Percentiles rank a stretch among this genome's conserved stretches.
Conservation (phyloP, 2,113 vertebrate genomes). For the Festucalex cinctus region DNA sequence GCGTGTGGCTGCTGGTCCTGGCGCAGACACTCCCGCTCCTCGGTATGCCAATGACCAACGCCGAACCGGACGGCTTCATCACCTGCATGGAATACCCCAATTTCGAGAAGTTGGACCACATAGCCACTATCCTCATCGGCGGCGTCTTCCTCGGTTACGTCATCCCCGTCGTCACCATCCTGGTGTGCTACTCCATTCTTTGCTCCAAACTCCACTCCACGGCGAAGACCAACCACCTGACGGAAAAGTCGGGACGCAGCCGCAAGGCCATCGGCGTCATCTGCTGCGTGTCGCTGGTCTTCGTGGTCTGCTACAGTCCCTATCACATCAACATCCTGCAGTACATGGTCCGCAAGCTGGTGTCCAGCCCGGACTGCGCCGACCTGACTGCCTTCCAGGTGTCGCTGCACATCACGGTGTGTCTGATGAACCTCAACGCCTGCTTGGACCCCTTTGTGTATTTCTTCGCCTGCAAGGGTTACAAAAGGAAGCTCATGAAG, state of each 20-base stretch:
- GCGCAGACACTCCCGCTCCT: conserved; percentile 88
- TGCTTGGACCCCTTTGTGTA: conserved; percentile 96
- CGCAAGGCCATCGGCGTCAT: conserved; percentile 92
- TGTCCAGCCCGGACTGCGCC: conserved; percentile 63
- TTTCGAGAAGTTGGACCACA: conserved; percentile 77
- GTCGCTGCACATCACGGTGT: conserved; percentile 87
- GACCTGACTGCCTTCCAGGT: conserved; percentile 84
- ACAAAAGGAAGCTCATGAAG: conserved; percentile 89
- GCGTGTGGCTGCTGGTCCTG: conserved; percentile 86
- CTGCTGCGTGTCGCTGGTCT: conserved; percentile 89
- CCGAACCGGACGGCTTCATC: conserved; percentile 60
- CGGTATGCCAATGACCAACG: conserved; percentile 72
- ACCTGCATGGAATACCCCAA: conserved; percentile 98
- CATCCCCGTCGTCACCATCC: conserved; percentile 81
- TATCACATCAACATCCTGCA: conserved; percentile 89
- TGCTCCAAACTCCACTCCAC: conserved; percentile 83
- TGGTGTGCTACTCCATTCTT: conserved; percentile 86
- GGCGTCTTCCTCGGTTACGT: conserved; percentile 85
- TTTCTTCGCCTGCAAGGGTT: conserved; percentile 97
- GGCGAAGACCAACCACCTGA: conserved; percentile 84
- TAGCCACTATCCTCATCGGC: conserved; percentile 83
- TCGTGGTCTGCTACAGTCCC: conserved; percentile 88
- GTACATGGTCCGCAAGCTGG: conserved; percentile 90
- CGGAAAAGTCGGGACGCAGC: conserved; percentile 87
- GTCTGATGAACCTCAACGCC: conserved; percentile 95